phyloP scores from a whole-genome alignment of 2,888 invertebrate species.

The Drosophila testacea region DNA sequence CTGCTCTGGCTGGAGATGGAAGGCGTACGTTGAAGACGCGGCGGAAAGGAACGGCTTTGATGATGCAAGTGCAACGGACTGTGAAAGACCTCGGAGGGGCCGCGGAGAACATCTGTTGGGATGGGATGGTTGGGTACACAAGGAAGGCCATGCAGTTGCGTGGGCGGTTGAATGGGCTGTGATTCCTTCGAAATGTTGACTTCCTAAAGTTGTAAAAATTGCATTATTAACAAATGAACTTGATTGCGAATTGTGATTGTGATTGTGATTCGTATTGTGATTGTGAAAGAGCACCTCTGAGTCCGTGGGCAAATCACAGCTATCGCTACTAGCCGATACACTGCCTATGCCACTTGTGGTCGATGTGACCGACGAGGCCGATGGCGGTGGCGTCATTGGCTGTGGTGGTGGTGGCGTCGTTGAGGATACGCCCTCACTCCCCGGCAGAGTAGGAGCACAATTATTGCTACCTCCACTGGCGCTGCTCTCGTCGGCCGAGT shows the following conservation, averaged over 20 bases:
- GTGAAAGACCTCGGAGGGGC: slow-evolving; percentile 87
- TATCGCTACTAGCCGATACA: slow-evolving; percentile 82
- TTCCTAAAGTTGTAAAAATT: slow-evolving; percentile 85
- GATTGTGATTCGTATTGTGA: not conserved
- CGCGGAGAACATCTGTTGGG: slow-evolving; percentile 84
- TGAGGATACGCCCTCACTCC: slow-evolving; percentile 56
- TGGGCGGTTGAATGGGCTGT: slow-evolving; percentile 87
- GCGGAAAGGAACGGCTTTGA: slow-evolving; percentile 89
- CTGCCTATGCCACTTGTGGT: slow-evolving; percentile 84
- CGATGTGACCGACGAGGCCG: slow-evolving; percentile 84
- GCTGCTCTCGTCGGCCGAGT: slow-evolving; percentile 79
- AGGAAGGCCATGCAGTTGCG: slow-evolving; percentile 77
- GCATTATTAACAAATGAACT: not conserved
- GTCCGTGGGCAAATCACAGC: slow-evolving; percentile 84
- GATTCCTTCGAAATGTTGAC: slow-evolving; percentile 89
- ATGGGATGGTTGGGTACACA: slow-evolving; percentile 73
- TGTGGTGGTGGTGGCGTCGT: slow-evolving; percentile 73
- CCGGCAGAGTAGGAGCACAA: slow-evolving; percentile 48
- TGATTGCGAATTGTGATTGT: not conserved
- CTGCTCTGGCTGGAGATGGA: slow-evolving; percentile 94
- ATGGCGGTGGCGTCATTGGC: slow-evolving; percentile 84
- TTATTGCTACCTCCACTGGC: slow-evolving; percentile 54
- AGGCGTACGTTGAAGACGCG: slow-evolving; percentile 90
- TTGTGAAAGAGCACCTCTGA: slow-evolving; percentile 80
- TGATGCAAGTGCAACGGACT: slow-evolving; percentile 88